A percentile compares a stretch with the other conserved stretches of the same genome.
These are phyloP conservation scores for Ctenopoma multispine DNA, from an alignment of 2,797 vertebrate genomes.

Conservation along the genomic window DNA sequence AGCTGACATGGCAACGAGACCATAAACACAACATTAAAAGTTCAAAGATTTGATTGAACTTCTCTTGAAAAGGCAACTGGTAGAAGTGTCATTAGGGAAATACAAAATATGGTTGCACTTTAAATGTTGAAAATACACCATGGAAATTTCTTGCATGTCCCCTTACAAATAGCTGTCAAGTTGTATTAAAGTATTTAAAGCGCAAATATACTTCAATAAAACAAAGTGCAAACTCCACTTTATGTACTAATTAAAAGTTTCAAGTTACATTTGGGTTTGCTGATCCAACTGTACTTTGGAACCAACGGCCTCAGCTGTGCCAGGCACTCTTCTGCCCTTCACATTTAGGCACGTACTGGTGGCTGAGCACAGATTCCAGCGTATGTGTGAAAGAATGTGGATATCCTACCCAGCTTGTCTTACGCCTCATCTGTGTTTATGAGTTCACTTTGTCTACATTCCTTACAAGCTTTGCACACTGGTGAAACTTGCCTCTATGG, in stretches of 20 bases:
- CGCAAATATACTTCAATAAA: constrained; percentile 22
- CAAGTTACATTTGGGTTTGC: constrained; percentile 26
- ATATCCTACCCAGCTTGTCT: constrained; percentile 40
- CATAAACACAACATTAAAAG: constrained; percentile 10
- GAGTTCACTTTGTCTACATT: constrained; percentile 41
- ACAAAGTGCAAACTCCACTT: constrained; percentile 36
- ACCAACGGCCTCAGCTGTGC: constrained; percentile 34
- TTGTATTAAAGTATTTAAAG: constrained; percentile 17
- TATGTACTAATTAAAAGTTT: constrained; percentile 43
- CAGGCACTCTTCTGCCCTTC: constrained; percentile 11
- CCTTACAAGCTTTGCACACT: constrained; percentile 22
- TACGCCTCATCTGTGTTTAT: constrained; percentile 54
- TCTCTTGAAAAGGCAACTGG: constrained; percentile 1
- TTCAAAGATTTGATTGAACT: constrained; percentile 21
- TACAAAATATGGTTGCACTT: background rate
- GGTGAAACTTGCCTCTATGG: constrained; percentile 18
- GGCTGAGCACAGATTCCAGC: constrained; percentile 41
- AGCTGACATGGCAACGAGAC: background rate
- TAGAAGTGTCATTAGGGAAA: background rate
- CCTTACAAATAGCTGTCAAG: constrained; percentile 20
- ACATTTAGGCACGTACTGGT: constrained; percentile 22
- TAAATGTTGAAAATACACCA: constrained; percentile 22
- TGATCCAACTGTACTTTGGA: constrained; percentile 9
- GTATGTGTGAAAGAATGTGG: constrained; percentile 54
- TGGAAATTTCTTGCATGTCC: background rate